Percentiles rank a stretch among this genome's conserved stretches.
Evolutionary conservation across 2,888 invertebrate genomes (phyloP).

Genomic region (Acutogordius australiensis): DNA sequence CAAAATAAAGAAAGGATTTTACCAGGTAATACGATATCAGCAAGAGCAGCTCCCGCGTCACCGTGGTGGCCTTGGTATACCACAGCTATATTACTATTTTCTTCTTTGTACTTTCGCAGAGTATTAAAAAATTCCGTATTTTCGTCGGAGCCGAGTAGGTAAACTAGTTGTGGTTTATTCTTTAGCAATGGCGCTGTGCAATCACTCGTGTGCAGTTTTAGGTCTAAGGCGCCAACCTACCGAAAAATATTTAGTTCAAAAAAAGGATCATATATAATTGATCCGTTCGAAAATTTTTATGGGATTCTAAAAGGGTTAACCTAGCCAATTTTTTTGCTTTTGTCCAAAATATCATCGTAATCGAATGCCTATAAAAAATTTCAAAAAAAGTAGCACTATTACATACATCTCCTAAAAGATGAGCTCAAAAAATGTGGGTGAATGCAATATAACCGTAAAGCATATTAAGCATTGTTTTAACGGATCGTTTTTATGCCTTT

Average conservation of each 20-base stretch:
- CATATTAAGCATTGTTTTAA: no score
- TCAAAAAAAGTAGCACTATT: no score
- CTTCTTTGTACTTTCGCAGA: neutral
- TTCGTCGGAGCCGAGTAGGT: slow-evolving; percentile 72
- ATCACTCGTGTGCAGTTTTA: slow-evolving; percentile 56
- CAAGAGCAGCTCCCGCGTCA: slow-evolving; percentile 61
- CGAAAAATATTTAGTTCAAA: neutral
- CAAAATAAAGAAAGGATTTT: no score
- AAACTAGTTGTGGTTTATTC: slow-evolving; percentile 42
- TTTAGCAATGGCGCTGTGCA: slow-evolving; percentile 22
- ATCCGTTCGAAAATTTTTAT: no score
- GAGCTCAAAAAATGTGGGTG: no score
- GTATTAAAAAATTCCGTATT: slow-evolving; percentile 29
- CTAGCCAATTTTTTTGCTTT: no score
- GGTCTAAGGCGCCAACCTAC: slow-evolving; percentile 61
- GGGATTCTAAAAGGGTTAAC: no score
- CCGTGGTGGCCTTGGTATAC: slow-evolving; percentile 54
- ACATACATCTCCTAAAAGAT: no score
- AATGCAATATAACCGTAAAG: no score
- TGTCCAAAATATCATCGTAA: no score
- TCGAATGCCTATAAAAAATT: no score
- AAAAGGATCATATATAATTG: neutral
- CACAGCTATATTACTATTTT: neutral
- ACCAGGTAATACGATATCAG: slow-evolving; percentile 57
- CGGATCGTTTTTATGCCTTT: no score